Base-by-base conservation (phyloP, 2,888 invertebrate genomes). In the Drosophila falleni region DNA sequence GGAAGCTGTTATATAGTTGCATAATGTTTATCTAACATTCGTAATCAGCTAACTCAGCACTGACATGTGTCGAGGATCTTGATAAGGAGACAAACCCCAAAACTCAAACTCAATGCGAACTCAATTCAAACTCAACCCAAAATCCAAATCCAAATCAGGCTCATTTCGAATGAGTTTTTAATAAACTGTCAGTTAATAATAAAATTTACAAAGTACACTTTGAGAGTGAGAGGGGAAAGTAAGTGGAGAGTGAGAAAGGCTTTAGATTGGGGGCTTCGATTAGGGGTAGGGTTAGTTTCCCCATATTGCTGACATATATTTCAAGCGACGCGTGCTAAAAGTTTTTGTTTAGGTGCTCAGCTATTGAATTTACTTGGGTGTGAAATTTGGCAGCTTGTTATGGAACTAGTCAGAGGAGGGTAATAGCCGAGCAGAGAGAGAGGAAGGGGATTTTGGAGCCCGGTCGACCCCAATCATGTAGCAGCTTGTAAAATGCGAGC, bases 331-430 rank as follows among this genome's bases (percentile, higher is more conserved):
- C 65, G 70, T 63, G 76, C 55, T 74, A 46, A 79, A 87, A 87
- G 66, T 80, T 87, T 78, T 73, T 69, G 73, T 81, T 81, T 81
- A 87, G 82, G 86, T 76, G 84, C 78, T 56, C 54, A 42, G 42
- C 49, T 62, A 72, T 75, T 62, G 77, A 72, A 53, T 83, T 76
- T 67, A 67, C 61, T 58, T 68, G 62, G 73, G 80, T 88, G 83
- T 88, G 87, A 88, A 88, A 88, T 86, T 88, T 88, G 83, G 74
- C 87, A 84, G 83, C 87, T 88, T 77, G 83, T 86, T 86, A 70
- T 33, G 29, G n/a, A 74, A 26, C 50, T 69, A 69, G 50, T 29
- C 35, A 35, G 50, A 35, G 50, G 16, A 33, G 13, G 19, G 35
- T 19, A 15, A 26, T 8, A 19, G 6, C 11, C 8, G 39, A 13